Evolutionary conservation across 1,140 invertebrate genomes (phyloP).

Genomic region (Lerema accius): DNA sequence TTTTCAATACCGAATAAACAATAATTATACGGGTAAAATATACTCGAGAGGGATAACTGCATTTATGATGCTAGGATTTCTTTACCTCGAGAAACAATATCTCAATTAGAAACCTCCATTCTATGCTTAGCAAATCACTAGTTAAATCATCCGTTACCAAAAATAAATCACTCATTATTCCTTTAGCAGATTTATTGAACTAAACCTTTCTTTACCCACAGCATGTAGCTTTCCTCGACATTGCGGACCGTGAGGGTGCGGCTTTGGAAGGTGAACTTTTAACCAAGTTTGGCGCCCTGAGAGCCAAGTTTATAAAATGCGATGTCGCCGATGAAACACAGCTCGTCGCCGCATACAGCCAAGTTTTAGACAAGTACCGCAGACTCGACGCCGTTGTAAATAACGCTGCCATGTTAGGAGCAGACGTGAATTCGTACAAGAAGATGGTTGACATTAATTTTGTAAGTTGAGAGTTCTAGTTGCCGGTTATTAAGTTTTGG

Average conservation of each 20-base stretch:
- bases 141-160: constrained; percentile 3
- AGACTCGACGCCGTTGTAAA: constrained; percentile 87
- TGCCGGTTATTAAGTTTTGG: not conserved
- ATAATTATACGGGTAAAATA: no score
- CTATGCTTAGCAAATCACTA: no score
- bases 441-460: constrained; percentile 74
- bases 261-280: constrained; percentile 60
- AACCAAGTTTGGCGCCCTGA: constrained; percentile 66
- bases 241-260: constrained; percentile 60
- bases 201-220: constrained; percentile 32
- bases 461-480: constrained; percentile 54
- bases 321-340: constrained; percentile 86
- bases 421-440: constrained; percentile 51
- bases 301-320: constrained; percentile 83
- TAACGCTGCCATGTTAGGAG: constrained; percentile 83
- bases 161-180: not conserved
- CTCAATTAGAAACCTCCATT: no score
- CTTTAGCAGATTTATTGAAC: not conserved
- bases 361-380: constrained; percentile 83
- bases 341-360: constrained; percentile 85
- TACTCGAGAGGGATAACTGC: no score
- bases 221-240: constrained; percentile 70
- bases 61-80: no score
- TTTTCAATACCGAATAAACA: no score
- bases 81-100: no score